phyloP scores from a whole-genome alignment of 2,113 vertebrate genomes.

The Ictalurus punctatus region DNA sequence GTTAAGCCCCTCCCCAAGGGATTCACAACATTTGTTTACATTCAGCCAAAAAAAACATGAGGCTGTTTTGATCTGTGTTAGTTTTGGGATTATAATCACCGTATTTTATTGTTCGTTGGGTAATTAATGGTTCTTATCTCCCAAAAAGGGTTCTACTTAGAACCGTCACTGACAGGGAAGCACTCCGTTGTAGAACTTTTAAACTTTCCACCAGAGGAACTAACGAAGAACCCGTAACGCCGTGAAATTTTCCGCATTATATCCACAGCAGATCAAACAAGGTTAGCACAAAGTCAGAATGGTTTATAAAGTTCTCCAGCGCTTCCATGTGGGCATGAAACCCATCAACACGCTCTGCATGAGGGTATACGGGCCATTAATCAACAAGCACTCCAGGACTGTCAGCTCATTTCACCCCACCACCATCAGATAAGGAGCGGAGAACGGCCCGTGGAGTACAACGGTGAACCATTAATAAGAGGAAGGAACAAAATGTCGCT shows the following conservation, averaged over 20 bases:
- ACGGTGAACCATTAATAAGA: neutral
- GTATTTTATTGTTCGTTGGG: neutral
- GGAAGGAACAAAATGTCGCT: neutral
- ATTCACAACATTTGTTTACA: neutral
- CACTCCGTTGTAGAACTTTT: neutral
- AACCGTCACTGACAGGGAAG: neutral
- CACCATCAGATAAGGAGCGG: neutral
- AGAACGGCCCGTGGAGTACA: neutral
- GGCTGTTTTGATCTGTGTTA: neutral
- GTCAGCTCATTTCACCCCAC: slow-evolving; percentile 12
- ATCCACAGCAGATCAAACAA: neutral
- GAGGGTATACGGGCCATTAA: slow-evolving; percentile 20
- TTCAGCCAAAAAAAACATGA: neutral
- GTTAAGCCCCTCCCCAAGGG: neutral
- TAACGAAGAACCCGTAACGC: neutral
- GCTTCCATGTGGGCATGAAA: slow-evolving; percentile 19
- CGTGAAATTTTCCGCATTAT: neutral
- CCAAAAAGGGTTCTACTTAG: neutral
- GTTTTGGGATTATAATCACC: neutral
- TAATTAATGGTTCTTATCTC: neutral
- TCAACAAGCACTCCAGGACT: neutral
- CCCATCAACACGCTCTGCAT: slow-evolving; percentile 25
- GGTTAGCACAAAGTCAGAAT: slow-evolving; percentile 13
- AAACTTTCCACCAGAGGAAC: neutral
- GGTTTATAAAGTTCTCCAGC: slow-evolving; percentile 8